These are phyloP conservation scores for Cyprinodon variegatus DNA, from an alignment of 2,113 vertebrate species.

Conservation along the genomic window DNA sequence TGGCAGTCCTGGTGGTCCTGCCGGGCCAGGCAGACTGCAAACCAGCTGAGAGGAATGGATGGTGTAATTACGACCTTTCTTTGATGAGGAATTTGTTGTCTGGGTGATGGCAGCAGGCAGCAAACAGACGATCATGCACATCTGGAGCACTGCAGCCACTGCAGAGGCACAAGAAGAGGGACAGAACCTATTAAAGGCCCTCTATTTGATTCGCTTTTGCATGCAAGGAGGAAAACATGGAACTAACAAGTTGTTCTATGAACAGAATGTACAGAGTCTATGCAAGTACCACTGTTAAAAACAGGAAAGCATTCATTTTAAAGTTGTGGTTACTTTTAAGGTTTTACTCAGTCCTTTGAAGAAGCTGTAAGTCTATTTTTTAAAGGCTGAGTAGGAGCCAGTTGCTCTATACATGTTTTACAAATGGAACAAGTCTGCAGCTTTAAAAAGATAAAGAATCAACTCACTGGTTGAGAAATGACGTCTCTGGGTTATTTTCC, in stretches of 20 bases:
- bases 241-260: neutral
- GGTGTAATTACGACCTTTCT: conserved; percentile 75
- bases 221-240: neutral
- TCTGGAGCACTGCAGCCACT: conserved; percentile 83
- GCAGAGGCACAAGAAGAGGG: conserved; percentile 24
- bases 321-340: neutral
- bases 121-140: conserved; percentile 80
- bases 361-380: neutral
- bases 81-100: conserved; percentile 72
- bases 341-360: neutral
- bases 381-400: conserved; percentile 2
- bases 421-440: conserved; percentile 1
- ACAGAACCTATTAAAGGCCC: neutral
- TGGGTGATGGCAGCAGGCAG: conserved; percentile 81
- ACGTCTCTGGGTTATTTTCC: conserved; percentile 41
- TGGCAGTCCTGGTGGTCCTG: conserved; percentile 84
- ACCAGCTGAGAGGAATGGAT: conserved; percentile 84
- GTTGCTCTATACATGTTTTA: neutral
- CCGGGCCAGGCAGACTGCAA: conserved; percentile 90
- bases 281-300: neutral
- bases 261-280: neutral
- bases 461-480: conserved; percentile 61
- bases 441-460: conserved; percentile 6
- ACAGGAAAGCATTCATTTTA: neutral
- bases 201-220: neutral